phyloP scores from a whole-genome alignment of 2,888 invertebrate species.

The Lycophotia porphyrea region DNA sequence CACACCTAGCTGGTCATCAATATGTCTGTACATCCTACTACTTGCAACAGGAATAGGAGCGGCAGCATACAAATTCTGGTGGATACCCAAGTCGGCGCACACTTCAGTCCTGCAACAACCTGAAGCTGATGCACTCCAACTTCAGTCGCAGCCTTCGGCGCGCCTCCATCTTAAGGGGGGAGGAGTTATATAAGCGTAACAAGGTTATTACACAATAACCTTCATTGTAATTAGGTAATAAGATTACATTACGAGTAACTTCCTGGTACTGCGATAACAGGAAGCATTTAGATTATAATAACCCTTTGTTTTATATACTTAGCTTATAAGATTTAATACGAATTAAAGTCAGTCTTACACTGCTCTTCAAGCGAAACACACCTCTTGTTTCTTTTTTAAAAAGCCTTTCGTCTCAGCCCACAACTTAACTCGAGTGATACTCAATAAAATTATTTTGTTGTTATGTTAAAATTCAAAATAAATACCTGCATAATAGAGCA shows the following conservation, averaged over 20 bases:
- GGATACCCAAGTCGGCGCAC: too few relatives aligned
- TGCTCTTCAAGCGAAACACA: background rate
- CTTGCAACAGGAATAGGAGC: background rate
- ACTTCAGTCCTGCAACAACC: too few relatives aligned
- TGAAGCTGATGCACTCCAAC: too few relatives aligned
- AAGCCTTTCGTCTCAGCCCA: constrained; percentile 13
- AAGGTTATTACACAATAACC: background rate
- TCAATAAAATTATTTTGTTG: too few relatives aligned
- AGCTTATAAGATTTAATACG: background rate
- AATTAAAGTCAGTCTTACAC: background rate
- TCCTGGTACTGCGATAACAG: constrained; percentile 10
- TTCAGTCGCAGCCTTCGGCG: too few relatives aligned
- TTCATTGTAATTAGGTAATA: constrained; percentile 1
- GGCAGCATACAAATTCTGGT: constrained; percentile 7
- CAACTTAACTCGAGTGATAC: background rate
- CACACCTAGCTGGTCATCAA: constrained; percentile 18
- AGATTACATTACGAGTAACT: background rate
- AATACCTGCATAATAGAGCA: too few relatives aligned
- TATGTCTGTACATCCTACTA: background rate
- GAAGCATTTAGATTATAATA: background rate
- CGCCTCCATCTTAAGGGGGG: too few relatives aligned
- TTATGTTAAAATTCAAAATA: too few relatives aligned
- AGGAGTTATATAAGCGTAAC: too few relatives aligned
- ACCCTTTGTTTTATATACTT: background rate
- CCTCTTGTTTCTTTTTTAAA: background rate